Percentiles rank a stretch among this genome's conserved stretches.
Evolutionary conservation across 2,888 invertebrate genomes (phyloP).

Genomic region (Hermodice carunculata): DNA sequence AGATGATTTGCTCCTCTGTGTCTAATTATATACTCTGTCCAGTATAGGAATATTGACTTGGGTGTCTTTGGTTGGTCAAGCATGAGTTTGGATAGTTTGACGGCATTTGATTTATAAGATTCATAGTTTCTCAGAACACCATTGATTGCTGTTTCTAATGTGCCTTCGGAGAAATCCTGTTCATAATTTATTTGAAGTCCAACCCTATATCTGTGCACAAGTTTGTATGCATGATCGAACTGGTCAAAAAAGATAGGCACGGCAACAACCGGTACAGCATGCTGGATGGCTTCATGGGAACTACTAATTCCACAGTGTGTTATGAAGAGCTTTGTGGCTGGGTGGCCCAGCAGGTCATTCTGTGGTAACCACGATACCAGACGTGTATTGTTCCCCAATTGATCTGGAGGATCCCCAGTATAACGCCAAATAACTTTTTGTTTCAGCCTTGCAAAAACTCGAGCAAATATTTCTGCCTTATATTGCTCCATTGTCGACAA

Average conservation of each 20-base stretch:
- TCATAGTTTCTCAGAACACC: conserved; percentile 3
- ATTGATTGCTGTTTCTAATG: not conserved
- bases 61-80: conserved; percentile 1
- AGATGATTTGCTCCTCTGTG: conserved; percentile 6
- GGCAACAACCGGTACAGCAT: conserved; percentile 15
- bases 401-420: not conserved
- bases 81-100: conserved; percentile 4
- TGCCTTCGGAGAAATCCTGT: not conserved
- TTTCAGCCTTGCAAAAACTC: not conserved
- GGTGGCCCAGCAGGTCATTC: conserved; percentile 13
- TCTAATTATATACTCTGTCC: conserved; percentile 5
- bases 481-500: not conserved
- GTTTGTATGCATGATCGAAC: not conserved
- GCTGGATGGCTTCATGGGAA: conserved; percentile 7
- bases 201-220: conserved; percentile 2
- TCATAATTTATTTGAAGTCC: conserved; percentile 2
- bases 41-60: conserved; percentile 1
- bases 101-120: conserved; percentile 9
- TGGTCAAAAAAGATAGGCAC: conserved; percentile 16
- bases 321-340: conserved; percentile 12
- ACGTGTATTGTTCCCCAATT: conserved; percentile 5
- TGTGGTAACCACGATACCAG: conserved; percentile 17
- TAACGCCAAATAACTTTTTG: conserved; percentile 20
- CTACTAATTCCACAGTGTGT: conserved; percentile 21
- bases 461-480: conserved; percentile 6